Conservation (phyloP, 2,797 vertebrate genomes). For the Momotus momota region DNA sequence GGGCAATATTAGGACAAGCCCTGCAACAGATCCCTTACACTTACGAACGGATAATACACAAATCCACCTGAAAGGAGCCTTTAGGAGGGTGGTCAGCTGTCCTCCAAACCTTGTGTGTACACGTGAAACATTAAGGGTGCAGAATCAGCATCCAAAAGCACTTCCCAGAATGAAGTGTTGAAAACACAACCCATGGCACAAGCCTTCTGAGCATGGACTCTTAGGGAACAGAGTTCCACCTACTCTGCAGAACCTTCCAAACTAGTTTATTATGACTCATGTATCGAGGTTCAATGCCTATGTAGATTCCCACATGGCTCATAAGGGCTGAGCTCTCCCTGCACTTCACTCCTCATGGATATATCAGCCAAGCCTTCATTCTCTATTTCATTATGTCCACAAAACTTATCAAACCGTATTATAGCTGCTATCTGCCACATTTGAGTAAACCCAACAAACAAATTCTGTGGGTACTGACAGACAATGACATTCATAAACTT, state of each 20-base stretch:
- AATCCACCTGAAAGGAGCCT: not conserved
- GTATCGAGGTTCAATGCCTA: fast-evolving
- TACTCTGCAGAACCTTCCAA: not conserved
- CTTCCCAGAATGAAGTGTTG: not conserved
- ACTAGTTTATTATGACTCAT: not conserved
- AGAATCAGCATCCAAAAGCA: not conserved
- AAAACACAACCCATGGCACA: not conserved
- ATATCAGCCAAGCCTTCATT: not conserved
- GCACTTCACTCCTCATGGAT: not conserved
- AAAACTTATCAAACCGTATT: not conserved
- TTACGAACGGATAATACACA: fast-evolving
- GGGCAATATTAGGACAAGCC: not conserved
- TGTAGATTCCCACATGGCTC: not conserved
- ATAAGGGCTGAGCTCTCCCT: not conserved
- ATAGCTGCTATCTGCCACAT: not conserved
- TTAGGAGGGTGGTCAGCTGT: not conserved
- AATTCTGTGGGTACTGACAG: not conserved
- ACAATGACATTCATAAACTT: not conserved
- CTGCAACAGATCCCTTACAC: not conserved
- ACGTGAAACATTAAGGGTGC: not conserved
- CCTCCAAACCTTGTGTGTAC: not conserved
- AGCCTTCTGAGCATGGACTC: not conserved
- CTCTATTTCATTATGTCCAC: constrained; percentile 23
- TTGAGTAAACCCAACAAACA: not conserved
- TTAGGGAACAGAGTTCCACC: not conserved